Evolutionary conservation across 2,888 invertebrate species (phyloP), one percentile per base, ranked within the genome.

Genomic region (Tinea pellionella): DNA sequence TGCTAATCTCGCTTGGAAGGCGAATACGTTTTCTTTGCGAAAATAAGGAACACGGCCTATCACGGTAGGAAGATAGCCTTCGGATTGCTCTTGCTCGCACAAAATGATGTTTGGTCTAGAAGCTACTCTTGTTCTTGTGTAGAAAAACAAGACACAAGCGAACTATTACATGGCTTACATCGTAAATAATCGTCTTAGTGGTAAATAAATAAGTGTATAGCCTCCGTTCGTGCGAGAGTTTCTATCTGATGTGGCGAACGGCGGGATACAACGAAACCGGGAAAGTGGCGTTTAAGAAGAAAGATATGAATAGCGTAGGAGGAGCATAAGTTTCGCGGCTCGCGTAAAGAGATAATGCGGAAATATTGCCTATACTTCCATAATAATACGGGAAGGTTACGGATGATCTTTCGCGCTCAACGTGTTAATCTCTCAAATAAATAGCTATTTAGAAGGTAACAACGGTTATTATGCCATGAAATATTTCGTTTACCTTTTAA

Each of bases 171-270:
- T 71, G 73, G 66, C 73, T 75, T 75, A 74, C 79, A 75, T 82
- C 81, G 85, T 85, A 87, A 87, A 85, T 85, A 86, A 83, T 82
- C 74, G 73, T 75, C 75, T 78, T 76, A 77, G 76, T 67, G 67
- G 80, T 84, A 85, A 85, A 85, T 86, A 86, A 85, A 84, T 85
- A 85, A 81, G 75, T 75, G 75, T 76, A 74, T 77, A 73, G 61
- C 57, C 60, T 57, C 73, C 69, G 64, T 75, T 75, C 75, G 74
- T 71, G 77, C 75, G 67, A 68, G 70, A 63, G 63, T 64, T 67
- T 68, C 66, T 86, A 87, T 87, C 86, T 78, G 86, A 87, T 87
- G 75, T 68, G 68, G 29, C 18, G 30, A 42, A 67, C 72, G 71
- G 67, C 72, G 71, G 74, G 78, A 80, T 76, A 75, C 72, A 73